phyloP scores from a whole-genome alignment of 2,797 vertebrate species.

The Mus minutoides region DNA sequence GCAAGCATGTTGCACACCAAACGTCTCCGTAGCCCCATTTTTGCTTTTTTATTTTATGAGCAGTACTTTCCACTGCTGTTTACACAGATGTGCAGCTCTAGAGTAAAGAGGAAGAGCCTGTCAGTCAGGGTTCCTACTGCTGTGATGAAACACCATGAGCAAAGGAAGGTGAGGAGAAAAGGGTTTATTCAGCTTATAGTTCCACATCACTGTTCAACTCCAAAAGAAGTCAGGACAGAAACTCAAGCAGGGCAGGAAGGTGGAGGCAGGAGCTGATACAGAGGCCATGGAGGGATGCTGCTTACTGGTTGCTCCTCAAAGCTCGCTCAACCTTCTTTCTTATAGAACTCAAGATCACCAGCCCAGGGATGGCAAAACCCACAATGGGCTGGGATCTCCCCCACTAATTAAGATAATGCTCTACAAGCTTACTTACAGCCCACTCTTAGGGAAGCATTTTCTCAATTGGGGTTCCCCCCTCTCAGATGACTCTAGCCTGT shows the following conservation, averaged over 20 bases:
- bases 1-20: neutral
- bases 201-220: neutral
- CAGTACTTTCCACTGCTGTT: neutral
- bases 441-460: neutral
- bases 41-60: slow-evolving; percentile 15
- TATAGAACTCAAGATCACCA: neutral
- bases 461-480: neutral
- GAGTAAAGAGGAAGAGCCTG: neutral
- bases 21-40: neutral
- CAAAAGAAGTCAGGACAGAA: neutral
- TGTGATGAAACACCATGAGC: neutral
- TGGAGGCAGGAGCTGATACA: neutral
- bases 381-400: neutral
- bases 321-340: neutral
- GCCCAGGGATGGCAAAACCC: neutral
- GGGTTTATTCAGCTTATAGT: neutral
- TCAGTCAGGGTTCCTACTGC: neutral
- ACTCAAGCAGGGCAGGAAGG: neutral
- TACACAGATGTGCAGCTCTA: neutral
- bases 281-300: neutral
- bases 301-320: neutral
- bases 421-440: neutral
- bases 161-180: neutral
- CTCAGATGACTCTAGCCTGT: neutral
- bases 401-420: neutral